Conservation (phyloP, 2,113 vertebrate species). For the Gracilinanus agilis region DNA sequence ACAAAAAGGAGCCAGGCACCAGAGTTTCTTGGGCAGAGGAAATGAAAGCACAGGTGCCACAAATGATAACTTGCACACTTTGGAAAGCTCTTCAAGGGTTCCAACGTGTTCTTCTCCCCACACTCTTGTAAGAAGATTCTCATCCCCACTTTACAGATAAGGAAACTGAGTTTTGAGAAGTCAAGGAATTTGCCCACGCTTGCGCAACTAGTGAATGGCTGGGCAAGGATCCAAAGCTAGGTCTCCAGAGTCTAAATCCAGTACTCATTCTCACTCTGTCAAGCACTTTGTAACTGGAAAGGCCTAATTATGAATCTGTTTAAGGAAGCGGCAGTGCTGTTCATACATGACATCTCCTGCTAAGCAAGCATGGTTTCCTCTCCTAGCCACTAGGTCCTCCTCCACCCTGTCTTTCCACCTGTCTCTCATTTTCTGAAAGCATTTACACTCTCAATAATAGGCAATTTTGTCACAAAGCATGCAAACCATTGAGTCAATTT, state of each 20-base stretch:
- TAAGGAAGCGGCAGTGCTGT: constrained; percentile 32
- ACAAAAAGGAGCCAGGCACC: neutral
- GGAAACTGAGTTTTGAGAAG: neutral
- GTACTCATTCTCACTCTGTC: neutral
- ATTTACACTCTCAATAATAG: constrained; percentile 70
- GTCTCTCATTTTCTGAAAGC: constrained; percentile 74
- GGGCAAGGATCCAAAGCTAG: neutral
- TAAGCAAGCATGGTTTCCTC: constrained; percentile 11
- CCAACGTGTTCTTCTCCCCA: neutral
- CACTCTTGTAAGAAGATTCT: neutral
- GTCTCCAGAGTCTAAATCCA: neutral
- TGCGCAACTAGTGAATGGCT: neutral
- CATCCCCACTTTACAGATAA: neutral
- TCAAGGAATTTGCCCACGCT: neutral
- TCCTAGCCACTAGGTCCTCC: constrained; percentile 60
- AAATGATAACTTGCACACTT: neutral
- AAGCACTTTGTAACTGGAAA: neutral
- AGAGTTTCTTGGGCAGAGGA: neutral
- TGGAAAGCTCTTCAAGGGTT: neutral
- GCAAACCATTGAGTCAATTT: constrained; percentile 76
- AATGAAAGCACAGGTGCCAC: neutral
- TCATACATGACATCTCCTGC: constrained; percentile 20
- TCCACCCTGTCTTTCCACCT: constrained; percentile 49
- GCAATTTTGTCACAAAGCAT: constrained; percentile 76
- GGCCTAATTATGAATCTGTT: neutral